Evolutionary conservation across 2,113 vertebrate genomes (phyloP).

Genomic region (Hymenochirus boettgeri): DNA sequence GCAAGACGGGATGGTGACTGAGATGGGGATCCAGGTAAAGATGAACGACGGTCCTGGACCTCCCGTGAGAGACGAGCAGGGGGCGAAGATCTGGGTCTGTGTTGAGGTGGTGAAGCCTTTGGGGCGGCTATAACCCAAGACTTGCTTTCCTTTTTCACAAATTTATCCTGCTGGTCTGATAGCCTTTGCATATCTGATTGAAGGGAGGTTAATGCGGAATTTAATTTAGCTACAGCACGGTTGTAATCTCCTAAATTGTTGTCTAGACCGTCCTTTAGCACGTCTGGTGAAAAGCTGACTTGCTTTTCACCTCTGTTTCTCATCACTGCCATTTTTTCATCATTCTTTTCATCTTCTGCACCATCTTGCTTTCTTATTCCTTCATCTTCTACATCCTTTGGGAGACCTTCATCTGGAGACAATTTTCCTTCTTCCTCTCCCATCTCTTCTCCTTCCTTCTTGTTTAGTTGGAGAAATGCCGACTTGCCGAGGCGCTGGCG

Average conservation of each 20-base stretch:
- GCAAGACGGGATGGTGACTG: conserved; percentile 49
- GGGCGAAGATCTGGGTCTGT: conserved; percentile 72
- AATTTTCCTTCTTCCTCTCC: conserved; percentile 56
- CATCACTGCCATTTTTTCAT: conserved; percentile 33
- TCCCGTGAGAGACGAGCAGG: conserved; percentile 55
- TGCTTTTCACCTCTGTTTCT: conserved; percentile 51
- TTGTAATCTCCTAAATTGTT: conserved; percentile 81
- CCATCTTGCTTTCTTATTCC: conserved; percentile 25
- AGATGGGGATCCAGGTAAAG: conserved; percentile 71
- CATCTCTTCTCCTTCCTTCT: conserved; percentile 50
- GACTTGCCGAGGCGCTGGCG: conserved; percentile 81
- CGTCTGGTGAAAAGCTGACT: conserved; percentile 74
- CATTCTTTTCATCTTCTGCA: conserved; percentile 38
- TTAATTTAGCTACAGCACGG: conserved; percentile 80
- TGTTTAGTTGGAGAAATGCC: conserved; percentile 82
- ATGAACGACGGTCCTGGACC: conserved; percentile 44
- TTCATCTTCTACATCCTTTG: conserved; percentile 54
- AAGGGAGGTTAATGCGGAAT: conserved; percentile 74
- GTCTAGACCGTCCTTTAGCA: conserved; percentile 46
- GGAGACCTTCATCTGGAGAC: conserved; percentile 60
- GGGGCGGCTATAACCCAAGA: conserved; percentile 63
- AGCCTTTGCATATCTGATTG: conserved; percentile 87
- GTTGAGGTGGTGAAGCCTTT: conserved; percentile 33
- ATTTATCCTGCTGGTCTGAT: conserved; percentile 77
- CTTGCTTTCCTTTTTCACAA: conserved; percentile 63